Conservation (phyloP, 2,888 invertebrate species). For the Watsonalla cultraria region DNA sequence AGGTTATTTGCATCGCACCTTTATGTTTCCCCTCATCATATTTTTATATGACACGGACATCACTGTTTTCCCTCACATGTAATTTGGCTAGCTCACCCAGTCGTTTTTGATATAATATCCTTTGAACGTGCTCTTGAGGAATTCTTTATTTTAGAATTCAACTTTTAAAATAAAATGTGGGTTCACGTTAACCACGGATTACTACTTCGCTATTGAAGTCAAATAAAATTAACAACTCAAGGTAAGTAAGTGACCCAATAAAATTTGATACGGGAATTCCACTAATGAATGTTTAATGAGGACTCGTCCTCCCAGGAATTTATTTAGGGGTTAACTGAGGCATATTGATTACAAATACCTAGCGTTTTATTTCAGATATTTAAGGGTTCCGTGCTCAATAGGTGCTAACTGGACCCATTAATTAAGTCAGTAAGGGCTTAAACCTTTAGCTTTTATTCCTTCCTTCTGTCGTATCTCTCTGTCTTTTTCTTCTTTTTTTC, state of each 20-base stretch:
- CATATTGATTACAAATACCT: slow-evolving; percentile 3
- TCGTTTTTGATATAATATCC: not conserved
- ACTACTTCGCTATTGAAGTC: too few relatives aligned
- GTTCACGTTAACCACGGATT: too few relatives aligned
- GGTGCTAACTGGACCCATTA: too few relatives aligned
- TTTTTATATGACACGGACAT: slow-evolving; percentile 43
- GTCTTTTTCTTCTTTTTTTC: too few relatives aligned
- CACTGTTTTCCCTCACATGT: slow-evolving; percentile 18
- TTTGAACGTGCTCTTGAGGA: too few relatives aligned
- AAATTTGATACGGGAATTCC: slow-evolving; percentile 12
- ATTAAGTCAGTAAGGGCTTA: too few relatives aligned
- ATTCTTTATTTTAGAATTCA: too few relatives aligned
- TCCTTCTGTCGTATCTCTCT: too few relatives aligned
- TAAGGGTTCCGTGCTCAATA: too few relatives aligned
- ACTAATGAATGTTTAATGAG: slow-evolving; percentile 18
- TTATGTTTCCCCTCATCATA: slow-evolving; percentile 49
- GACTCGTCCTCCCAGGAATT: slow-evolving; percentile 16
- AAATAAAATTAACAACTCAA: too few relatives aligned
- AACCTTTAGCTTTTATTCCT: too few relatives aligned
- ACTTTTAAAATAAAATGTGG: too few relatives aligned
- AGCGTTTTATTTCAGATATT: not conserved
- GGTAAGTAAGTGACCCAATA: not conserved
- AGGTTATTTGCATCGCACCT: slow-evolving; percentile 67
- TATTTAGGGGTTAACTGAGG: slow-evolving; percentile 11
- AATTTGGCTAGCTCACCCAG: slow-evolving; percentile 11